Base-by-base conservation (phyloP, 2,888 invertebrate species). In the Pristionchus arcanus region DNA sequence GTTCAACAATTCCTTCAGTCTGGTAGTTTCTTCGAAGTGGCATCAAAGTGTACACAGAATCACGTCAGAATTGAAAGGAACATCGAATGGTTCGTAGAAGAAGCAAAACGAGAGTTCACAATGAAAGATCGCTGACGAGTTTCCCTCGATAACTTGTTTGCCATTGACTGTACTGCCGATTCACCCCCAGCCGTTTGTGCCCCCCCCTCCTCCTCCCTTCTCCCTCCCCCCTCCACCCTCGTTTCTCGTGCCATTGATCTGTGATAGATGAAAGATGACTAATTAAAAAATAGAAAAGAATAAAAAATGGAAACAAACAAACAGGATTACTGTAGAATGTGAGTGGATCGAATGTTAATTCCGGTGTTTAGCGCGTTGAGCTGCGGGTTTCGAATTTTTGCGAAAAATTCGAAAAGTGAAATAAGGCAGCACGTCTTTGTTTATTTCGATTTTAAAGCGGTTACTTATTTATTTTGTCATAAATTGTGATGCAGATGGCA, bases 121-220 rank as follows among this genome's bases (percentile, higher is more conserved):
- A 21, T 74, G 74, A 81, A 13, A 77, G 42, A 21, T 77, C 49
- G 81, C 49, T 49, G 81, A 81, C 81, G 81, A 81, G 81, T 81
- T 81, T 81, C 49, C 21, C 49, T 42, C 49, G 49, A 77, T 37
- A 77, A 81, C 81, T 42, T 49, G 81, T 81, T 81, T 53, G 81
- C 49, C 74, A 74, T 37, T 37, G 37, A n/a, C 49, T 81, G 28
- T 81, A 81, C 49, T 74, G 49, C 81, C 28, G 49, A 81, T 42
- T 28, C 77, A 77, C 77, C 25, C 77, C 37, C 77, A 42, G 77
- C 42, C 42, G 42, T 42, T 77, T 77, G 77, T 25, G 42, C 71
- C 34, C 31, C 71, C 34, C 71, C 71, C 31, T n/a, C n/a, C n/a
- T n/a, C 16, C 71, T 19, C 34, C 71, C 37, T 21, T 37, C 74